Percentiles rank a stretch among this genome's conserved stretches.
Conservation (phyloP, 2,113 vertebrate species). For the Muscicapa adusta region DNA sequence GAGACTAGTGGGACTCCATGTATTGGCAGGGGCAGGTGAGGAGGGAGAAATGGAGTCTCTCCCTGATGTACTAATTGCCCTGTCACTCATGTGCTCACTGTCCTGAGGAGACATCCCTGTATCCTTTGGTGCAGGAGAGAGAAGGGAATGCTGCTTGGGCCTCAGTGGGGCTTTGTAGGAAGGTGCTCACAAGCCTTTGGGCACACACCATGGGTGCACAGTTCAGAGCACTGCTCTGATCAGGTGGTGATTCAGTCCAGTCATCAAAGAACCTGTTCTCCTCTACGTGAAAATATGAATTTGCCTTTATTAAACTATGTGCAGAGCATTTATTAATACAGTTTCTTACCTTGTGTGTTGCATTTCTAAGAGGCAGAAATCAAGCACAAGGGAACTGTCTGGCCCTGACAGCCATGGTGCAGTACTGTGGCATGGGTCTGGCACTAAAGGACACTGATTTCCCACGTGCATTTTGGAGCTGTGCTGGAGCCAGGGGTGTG, state of each 20-base stretch:
- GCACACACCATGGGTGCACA: fast-evolving
- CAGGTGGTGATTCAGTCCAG: not conserved
- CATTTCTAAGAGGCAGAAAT: not conserved
- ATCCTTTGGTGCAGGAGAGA: not conserved
- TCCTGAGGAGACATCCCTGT: not conserved
- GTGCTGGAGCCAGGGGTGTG: not conserved
- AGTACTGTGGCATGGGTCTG: not conserved
- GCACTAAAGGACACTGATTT: not conserved
- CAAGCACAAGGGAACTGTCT: not conserved
- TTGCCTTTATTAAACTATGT: not conserved
- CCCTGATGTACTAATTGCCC: not conserved
- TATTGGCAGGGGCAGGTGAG: not conserved
- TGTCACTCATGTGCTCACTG: not conserved
- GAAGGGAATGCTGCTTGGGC: not conserved
- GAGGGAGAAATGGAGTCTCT: not conserved
- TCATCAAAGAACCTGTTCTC: not conserved
- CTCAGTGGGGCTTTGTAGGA: not conserved
- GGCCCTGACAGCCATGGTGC: not conserved
- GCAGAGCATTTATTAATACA: not conserved
- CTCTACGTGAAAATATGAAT: not conserved
- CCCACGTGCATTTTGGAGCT: fast-evolving
- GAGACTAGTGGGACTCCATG: constrained; percentile 19
- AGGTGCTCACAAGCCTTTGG: not conserved
- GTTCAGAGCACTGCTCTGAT: not conserved
- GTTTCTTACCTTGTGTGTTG: not conserved